phyloP scores from a whole-genome alignment of 2,888 invertebrate genomes.

The Amiota communis region DNA sequence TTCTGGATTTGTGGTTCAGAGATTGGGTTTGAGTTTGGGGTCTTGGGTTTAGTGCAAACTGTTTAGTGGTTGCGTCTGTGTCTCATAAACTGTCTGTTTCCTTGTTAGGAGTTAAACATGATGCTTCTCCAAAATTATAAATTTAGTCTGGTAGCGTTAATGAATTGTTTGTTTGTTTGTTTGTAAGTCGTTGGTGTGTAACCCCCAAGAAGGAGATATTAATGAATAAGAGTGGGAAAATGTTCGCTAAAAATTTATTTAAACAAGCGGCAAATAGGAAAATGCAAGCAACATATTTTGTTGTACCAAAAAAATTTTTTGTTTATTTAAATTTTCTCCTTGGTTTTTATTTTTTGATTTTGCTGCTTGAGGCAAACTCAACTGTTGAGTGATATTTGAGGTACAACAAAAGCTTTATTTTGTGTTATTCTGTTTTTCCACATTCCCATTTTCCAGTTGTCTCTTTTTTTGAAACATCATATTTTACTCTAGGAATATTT shows the following conservation, averaged over 20 bases:
- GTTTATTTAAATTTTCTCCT: neutral
- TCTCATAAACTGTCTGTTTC: constrained; percentile 59
- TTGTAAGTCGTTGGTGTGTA: neutral
- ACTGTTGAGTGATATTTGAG: constrained; percentile 23
- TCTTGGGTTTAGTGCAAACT: constrained; percentile 11
- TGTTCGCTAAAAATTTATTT: constrained; percentile 13
- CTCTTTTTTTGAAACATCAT: constrained; percentile 13
- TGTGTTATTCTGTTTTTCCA: neutral
- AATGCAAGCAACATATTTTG: no score
- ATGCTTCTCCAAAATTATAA: neutral
- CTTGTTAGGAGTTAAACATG: constrained; percentile 15
- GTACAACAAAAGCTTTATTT: constrained; percentile 20
- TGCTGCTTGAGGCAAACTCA: constrained; percentile 7
- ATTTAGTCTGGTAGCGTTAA: constrained; percentile 15
- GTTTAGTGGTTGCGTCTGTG: constrained; percentile 57
- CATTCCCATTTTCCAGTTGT: neutral
- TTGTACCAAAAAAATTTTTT: no score
- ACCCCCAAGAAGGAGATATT: neutral
- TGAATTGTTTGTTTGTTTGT: constrained; percentile 21
- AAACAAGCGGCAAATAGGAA: constrained; percentile 1
- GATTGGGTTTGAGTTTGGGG: neutral
- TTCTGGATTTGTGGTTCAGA: neutral
- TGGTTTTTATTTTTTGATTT: constrained; percentile 13
- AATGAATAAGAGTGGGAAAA: neutral
- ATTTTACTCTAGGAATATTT: constrained; percentile 21